Evolutionary conservation across 2,113 vertebrate genomes (phyloP), one percentile per base, ranked within the genome.

Genomic region (Perca fluviatilis): DNA sequence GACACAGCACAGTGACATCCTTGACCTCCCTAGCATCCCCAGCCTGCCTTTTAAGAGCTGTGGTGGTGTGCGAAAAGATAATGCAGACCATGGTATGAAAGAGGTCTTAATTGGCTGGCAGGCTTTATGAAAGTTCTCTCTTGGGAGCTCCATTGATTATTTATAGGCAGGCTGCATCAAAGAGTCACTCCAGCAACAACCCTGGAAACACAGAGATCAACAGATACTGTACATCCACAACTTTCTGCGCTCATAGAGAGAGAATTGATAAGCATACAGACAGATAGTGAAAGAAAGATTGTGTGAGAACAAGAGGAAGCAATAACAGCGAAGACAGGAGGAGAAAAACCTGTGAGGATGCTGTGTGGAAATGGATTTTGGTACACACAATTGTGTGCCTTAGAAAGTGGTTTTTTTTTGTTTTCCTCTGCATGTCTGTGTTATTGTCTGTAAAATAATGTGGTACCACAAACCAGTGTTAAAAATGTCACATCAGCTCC

Each of bases 141-240:
- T 60, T 47, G 86, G 87, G 91, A 90, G 72, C 11, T 49, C 69
- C 77, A 90, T 91, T 92, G 92, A 93, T 94, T 94, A 94, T 92
- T 93, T 93, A 94, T 93, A 83, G 86, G 83, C 58, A 87, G 64
- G 70, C 80, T 86, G 91, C 92, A 93, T 94, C 91, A 94, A 94
- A 94, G 90, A 93, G 74, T 74, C 79, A 86, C 83, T 84, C 74
- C 66, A 83, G 83, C 56, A 85, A 47, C 83, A 89, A 83, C 58
- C 58, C 77, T 74, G 77, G 78, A 83, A 86, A 79, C 71, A 74
- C 79, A 63, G 58, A 88, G 74, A 91, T 86, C 47, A 77, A 87
- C 70, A 84, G 63, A 83, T 69, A 82, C 49, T 71, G 54, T 86
- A 65, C 25, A 80, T 80, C 74, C n/a, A 46, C 68, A 85, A 74